Base-by-base conservation (phyloP, 2,113 vertebrate species). In the Megaceryle torquata region DNA sequence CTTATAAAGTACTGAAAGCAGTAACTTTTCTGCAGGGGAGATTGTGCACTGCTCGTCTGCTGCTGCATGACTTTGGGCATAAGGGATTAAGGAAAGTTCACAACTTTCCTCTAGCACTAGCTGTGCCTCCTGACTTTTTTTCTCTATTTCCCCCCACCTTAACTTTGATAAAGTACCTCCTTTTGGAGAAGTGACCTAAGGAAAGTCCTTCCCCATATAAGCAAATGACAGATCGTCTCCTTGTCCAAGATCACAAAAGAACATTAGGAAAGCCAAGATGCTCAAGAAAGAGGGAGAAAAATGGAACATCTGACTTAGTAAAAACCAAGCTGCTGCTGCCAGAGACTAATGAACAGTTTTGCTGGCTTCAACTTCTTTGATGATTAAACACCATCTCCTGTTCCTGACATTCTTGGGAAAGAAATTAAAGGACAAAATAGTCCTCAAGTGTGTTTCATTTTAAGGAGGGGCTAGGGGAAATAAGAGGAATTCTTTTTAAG, bases 281-380 rank as follows among this genome's bases (percentile, higher is more conserved):
- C 86, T 97, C 77, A 86, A 96, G 86, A 92, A 97, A 95, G 68
- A 93, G 53, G 71, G 93, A 89, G 86, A 91, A 95, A 96, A 94
- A 96, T 95, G 83, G 91, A 96, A 94, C 88, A 86, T 95, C 93
- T 95, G 95, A 96, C 96, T 94, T 96, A 81, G 92, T 95, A 53
- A 94, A 96, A 96, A 93, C 77, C 92, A 90, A 94, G 95, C 92
- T 96, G 95, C 95, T 93, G 89, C 76, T 96, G 95, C 93, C 95
- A 93, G 95, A 96, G 77, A 95, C 96, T 96, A 95, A 96, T 93
- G 95, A 97, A 97, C 91, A 92, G 92, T 96, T 94, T 95, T 95
- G 91, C 90, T 97, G 96, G 96, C 96, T 96, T 96, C 92, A 82
- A 87, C 51, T 95, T 95, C 94, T 96, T 94, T 95, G 95, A 96